Evolutionary conservation across 2,888 invertebrate genomes (phyloP).

Genomic region (Drosophila mimetica): DNA sequence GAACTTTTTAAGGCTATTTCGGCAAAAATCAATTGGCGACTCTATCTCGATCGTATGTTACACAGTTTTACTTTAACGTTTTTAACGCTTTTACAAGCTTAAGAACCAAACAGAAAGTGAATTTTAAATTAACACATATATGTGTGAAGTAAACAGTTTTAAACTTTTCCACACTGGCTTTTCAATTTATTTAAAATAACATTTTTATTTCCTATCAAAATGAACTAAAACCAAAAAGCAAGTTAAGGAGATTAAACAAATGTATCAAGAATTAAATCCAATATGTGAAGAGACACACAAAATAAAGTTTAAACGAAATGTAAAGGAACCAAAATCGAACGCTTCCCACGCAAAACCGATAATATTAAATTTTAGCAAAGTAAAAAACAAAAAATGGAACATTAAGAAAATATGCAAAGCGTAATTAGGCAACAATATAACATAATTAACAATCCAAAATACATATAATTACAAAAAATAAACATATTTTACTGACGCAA

Average conservation of each 20-base stretch:
- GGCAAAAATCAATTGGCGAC: slow-evolving; percentile 60
- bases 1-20: slow-evolving; percentile 61
- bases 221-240: slow-evolving; percentile 3
- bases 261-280: slow-evolving; percentile 46
- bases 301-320: slow-evolving; percentile 67
- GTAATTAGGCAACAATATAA: slow-evolving; percentile 35
- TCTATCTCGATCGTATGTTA: slow-evolving; percentile 48
- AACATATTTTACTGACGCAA: slow-evolving; percentile 40
- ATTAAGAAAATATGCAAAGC: slow-evolving; percentile 32
- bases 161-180: slow-evolving; percentile 64
- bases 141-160: slow-evolving; percentile 39
- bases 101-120: slow-evolving; percentile 50
- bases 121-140: slow-evolving; percentile 60
- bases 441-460: slow-evolving; percentile 37
- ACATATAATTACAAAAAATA: slow-evolving; percentile 34
- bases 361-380: slow-evolving; percentile 76
- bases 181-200: slow-evolving; percentile 45
- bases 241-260: slow-evolving; percentile 12
- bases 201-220: slow-evolving; percentile 33
- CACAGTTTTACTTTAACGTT: slow-evolving; percentile 74
- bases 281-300: slow-evolving; percentile 49
- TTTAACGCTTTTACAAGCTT: slow-evolving; percentile 76
- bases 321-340: slow-evolving; percentile 84
- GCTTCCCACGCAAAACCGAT: slow-evolving; percentile 83
- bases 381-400: slow-evolving; percentile 36